phyloP scores from a whole-genome alignment of 2,888 invertebrate genomes.

The Linnaemya vulpina region DNA sequence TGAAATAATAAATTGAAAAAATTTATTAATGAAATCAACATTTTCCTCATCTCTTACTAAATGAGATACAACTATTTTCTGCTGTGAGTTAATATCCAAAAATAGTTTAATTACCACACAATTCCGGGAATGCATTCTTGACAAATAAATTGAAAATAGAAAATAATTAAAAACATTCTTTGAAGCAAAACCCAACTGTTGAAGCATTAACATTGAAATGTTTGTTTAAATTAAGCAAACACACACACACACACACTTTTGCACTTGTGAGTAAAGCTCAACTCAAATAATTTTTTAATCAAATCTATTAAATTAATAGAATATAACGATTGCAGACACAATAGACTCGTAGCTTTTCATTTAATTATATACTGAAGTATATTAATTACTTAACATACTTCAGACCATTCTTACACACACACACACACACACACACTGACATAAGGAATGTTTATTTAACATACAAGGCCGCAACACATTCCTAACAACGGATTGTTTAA shows the following conservation, averaged over 20 bases:
- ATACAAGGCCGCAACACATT: constrained; percentile 10
- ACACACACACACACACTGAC: too few relatives aligned
- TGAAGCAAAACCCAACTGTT: not conserved
- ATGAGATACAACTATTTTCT: not conserved
- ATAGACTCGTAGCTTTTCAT: constrained; percentile 54
- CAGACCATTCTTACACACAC: constrained; percentile 21
- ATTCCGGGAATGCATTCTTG: not conserved
- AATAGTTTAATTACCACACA: constrained; percentile 16
- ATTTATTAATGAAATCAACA: too few relatives aligned
- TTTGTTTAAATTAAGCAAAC: constrained; percentile 25
- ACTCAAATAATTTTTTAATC: not conserved
- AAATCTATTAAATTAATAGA: not conserved
- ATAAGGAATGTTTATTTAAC: constrained; percentile 43
- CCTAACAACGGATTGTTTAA: constrained; percentile 23
- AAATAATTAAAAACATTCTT: constrained; percentile 30
- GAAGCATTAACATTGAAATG: constrained; percentile 8
- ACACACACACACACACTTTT: not conserved
- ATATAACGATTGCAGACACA: constrained; percentile 13
- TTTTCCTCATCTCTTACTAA: not conserved
- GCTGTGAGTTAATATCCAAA: not conserved
- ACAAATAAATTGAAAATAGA: constrained; percentile 1
- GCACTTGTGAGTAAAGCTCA: not conserved
- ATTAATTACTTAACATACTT: constrained; percentile 69
- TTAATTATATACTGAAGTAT: constrained; percentile 64
- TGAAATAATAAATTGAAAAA: too few relatives aligned